Base-by-base conservation (phyloP, 2,888 invertebrate species). In the Branchellion lobata region DNA sequence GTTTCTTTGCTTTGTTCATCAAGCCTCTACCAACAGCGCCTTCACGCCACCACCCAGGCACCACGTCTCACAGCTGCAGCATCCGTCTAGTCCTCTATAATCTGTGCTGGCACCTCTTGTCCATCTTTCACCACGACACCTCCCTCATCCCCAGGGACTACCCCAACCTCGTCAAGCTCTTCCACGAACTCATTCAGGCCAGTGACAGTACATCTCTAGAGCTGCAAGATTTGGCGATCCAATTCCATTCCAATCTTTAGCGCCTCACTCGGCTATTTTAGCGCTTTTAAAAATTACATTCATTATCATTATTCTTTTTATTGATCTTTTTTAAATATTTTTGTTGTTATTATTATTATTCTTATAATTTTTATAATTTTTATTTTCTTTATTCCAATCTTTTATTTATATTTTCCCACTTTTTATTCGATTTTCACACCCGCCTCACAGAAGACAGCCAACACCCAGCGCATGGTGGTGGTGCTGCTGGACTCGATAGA, bases 401-500 rank as follows among this genome's bases (percentile, higher is more conserved):
- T 69, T 31, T 69, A 69, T 69, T 69, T 65, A 65, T 24, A 24
- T 65, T n/a, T 14, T n/a, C 11, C 8, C 27, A 27, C 3, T 69
- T 51, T 51, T 14, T 51, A 51, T 21, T 51, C 47, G 8, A 24
- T 24, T 36, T 57, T 27, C 57, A 65, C 3, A 57, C 21, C 24
- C 11, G 29, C 61, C 27, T 5, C 18, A 14, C 78, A 82, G 11
- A 81, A 83, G 83, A 34, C 82, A 11, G 82, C 82, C 18, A 83
- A 82, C 18, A 65, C 80, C 2, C 79, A 82, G 1, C 79, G 81
- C 31, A 81, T 83, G 18, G 79, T 84, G 71, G 81, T 84, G 51
- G 77, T 84, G 24, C 71, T 84, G 71, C 65, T 84, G 33, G 84
- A 84, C 79, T 84, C 84, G 11, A 80, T 84, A 1, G 84, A 84